Evolutionary conservation across 2,888 invertebrate genomes (phyloP).

Genomic region (Diloba caeruleocephala): DNA sequence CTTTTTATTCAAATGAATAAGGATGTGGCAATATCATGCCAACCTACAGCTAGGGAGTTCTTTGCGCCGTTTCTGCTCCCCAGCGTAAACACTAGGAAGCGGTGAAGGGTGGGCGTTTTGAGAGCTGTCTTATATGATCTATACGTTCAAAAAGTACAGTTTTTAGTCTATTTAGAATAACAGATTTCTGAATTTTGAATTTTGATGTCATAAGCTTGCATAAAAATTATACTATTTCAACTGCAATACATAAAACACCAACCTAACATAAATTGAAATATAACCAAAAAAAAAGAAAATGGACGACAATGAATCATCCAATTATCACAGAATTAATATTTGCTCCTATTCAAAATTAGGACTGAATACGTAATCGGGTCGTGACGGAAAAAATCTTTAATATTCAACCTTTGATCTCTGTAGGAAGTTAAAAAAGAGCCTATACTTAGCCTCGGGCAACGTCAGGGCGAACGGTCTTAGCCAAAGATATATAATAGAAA

Average conservation of each 20-base stretch:
- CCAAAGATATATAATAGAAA: slow-evolving; percentile 11
- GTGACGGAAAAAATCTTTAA: slow-evolving; percentile 52
- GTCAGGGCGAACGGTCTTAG: background rate
- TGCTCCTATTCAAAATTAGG: slow-evolving; percentile 47
- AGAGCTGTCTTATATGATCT: no score
- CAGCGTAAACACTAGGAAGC: no score
- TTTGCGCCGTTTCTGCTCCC: no score
- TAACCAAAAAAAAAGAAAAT: slow-evolving; percentile 6
- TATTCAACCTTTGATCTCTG: slow-evolving; percentile 58
- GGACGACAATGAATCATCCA: slow-evolving; percentile 35
- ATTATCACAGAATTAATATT: slow-evolving; percentile 53
- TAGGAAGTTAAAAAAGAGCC: slow-evolving; percentile 51
- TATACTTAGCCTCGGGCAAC: slow-evolving; percentile 42
- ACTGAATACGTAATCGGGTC: slow-evolving; percentile 41
- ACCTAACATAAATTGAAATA: background rate
- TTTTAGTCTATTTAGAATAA: no score
- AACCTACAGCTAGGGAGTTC: no score
- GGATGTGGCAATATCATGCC: no score
- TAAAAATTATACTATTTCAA: background rate
- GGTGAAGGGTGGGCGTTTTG: no score
- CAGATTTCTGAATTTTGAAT: no score
- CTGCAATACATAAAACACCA: background rate
- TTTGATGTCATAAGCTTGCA: no score
- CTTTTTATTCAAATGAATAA: no score
- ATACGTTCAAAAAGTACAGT: no score